Percentiles rank a stretch among this genome's conserved stretches.
These are phyloP conservation scores for Sitophilus oryzae DNA, from an alignment of 1,140 invertebrate genomes.

Conservation along the genomic window DNA sequence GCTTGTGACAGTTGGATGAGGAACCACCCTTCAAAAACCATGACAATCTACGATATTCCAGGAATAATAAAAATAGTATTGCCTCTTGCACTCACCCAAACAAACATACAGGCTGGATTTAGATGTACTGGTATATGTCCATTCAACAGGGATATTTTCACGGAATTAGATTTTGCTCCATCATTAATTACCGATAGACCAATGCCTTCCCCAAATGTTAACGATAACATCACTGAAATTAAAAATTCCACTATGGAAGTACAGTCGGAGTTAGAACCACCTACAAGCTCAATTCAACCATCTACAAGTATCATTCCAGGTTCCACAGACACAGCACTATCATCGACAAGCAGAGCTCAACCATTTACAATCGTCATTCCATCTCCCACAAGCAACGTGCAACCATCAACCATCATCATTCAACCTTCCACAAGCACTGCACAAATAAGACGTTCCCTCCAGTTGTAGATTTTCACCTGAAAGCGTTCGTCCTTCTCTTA, in stretches of 20 bases:
- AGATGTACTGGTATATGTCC: conserved; percentile 20
- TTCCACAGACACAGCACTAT: too few species aligned
- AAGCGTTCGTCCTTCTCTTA: conserved; percentile 18
- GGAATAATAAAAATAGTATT: conserved; percentile 40
- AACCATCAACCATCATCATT: too few species aligned
- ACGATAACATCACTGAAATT: conserved; percentile 4
- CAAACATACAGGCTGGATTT: conserved; percentile 22
- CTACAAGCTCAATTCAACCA: too few species aligned
- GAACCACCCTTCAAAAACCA: conserved; percentile 45
- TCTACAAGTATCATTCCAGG: too few species aligned
- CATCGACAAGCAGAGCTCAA: too few species aligned
- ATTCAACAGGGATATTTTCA: conserved; percentile 24
- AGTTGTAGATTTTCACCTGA: conserved; percentile 17
- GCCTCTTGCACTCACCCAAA: conserved; percentile 18
- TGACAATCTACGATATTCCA: conserved; percentile 49
- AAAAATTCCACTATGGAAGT: conserved; percentile 6
- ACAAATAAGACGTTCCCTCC: too few species aligned
- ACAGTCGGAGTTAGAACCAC: too few species aligned
- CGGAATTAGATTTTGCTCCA: conserved; percentile 13
- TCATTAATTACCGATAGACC: conserved; percentile 19
- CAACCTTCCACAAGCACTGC: too few species aligned
- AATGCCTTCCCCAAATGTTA: not conserved
- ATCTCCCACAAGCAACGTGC: too few species aligned
- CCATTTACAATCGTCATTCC: too few species aligned
- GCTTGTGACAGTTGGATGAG: conserved; percentile 44